These are phyloP conservation scores for Gila orcuttii DNA, from an alignment of 2,113 vertebrate genomes.

Conservation along the genomic window DNA sequence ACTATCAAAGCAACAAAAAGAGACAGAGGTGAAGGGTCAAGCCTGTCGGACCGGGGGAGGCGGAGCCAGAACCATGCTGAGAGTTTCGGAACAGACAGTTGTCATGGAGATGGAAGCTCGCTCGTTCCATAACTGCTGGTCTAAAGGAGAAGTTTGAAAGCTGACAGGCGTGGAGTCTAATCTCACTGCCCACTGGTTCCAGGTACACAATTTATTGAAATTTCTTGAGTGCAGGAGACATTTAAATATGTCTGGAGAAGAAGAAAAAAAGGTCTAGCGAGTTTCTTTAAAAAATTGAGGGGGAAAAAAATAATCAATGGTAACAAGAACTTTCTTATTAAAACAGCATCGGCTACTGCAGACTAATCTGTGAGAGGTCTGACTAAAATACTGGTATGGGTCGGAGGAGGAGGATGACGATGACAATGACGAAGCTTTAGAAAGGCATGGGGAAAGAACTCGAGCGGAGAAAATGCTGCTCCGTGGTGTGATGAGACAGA, in stretches of 20 bases:
- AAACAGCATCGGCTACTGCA: background rate
- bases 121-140: background rate
- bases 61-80: conserved; percentile 29
- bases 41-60: conserved; percentile 19
- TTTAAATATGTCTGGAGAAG: conserved; percentile 1
- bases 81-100: conserved; percentile 30
- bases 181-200: conserved; percentile 33
- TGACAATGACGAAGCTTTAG: background rate
- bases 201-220: background rate
- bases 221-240: conserved; percentile 14
- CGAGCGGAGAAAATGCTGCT: background rate
- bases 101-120: conserved; percentile 25
- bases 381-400: background rate
- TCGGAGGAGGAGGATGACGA: background rate
- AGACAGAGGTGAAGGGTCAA: conserved; percentile 28
- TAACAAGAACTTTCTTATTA: background rate
- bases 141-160: conserved; percentile 37
- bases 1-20: conserved; percentile 12
- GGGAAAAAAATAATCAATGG: background rate
- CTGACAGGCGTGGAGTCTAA: conserved; percentile 23
- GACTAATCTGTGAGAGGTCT: background rate
- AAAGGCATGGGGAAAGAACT: conserved; percentile 3
- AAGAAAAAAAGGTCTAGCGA: background rate
- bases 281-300: background rate
- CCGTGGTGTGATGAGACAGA: conserved; percentile 26